Conservation (phyloP, 2,797 vertebrate genomes). For the Rachycentron canadum region DNA sequence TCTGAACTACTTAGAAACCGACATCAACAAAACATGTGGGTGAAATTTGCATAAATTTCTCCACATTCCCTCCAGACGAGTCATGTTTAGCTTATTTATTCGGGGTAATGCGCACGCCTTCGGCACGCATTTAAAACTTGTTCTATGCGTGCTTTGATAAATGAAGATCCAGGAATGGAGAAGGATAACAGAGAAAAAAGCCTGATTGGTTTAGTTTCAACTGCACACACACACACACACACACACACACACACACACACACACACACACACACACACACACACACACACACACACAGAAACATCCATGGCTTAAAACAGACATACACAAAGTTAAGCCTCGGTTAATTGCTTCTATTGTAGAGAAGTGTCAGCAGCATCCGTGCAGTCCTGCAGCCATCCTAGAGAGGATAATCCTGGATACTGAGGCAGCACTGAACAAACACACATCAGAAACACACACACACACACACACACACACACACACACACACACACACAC, state of each 20-base stretch:
- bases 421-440: conserved; percentile 33
- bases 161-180: not conserved
- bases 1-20: not conserved
- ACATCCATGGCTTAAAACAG: conserved; percentile 59
- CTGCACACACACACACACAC: conserved; percentile 23
- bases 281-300: conserved; percentile 33
- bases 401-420: conserved; percentile 73
- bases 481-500: conserved; percentile 39
- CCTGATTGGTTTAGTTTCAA: conserved; percentile 12
- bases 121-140: not conserved
- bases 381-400: conserved; percentile 66
- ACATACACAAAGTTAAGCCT: conserved; percentile 75
- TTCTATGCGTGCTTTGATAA: not conserved
- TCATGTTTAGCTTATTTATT: conserved; percentile 5
- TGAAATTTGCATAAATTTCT: not conserved
- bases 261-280: conserved; percentile 39
- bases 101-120: not conserved
- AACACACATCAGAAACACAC: conserved; percentile 1
- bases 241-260: conserved; percentile 28
- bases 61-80: not conserved
- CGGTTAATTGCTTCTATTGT: conserved; percentile 81
- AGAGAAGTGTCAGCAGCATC: conserved; percentile 74
- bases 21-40: not conserved
- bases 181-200: conserved; percentile 13
- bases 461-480: conserved; percentile 30